Percentiles rank a stretch among this genome's conserved stretches.
Evolutionary conservation across 2,797 vertebrate genomes (phyloP).

Genomic region (Poeciliopsis gracilis): DNA sequence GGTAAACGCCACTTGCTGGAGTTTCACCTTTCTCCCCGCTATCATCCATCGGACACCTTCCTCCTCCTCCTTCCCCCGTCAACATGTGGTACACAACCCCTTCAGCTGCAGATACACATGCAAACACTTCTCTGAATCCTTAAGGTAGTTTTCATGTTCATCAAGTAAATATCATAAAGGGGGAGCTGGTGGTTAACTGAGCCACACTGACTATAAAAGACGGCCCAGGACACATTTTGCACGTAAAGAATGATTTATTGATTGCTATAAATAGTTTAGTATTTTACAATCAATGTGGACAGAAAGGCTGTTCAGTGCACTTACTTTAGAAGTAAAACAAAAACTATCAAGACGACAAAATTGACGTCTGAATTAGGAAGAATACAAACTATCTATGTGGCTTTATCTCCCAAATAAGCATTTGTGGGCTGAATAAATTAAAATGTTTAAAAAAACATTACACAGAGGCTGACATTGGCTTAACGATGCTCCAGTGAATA

Average conservation of each 20-base stretch:
- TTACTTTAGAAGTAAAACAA: not conserved
- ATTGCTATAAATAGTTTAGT: not conserved
- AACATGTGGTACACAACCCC: slow-evolving; percentile 33
- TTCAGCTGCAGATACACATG: slow-evolving; percentile 12
- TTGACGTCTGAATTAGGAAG: not conserved
- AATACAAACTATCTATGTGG: not conserved
- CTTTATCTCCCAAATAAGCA: not conserved
- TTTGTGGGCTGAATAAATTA: not conserved
- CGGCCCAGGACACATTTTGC: not conserved
- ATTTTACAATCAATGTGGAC: not conserved
- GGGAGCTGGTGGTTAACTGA: not conserved
- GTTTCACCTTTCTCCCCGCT: slow-evolving; percentile 65
- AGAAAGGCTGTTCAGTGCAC: not conserved
- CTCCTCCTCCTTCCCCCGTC: slow-evolving; percentile 16
- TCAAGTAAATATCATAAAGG: not conserved
- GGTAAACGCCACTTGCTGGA: slow-evolving; percentile 70
- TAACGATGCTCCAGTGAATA: not conserved
- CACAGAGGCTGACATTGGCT: not conserved
- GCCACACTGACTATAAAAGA: not conserved
- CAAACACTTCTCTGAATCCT: slow-evolving; percentile 8
- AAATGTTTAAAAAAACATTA: not conserved
- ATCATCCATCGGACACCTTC: slow-evolving; percentile 13
- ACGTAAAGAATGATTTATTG: not conserved
- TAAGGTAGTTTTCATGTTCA: not conserved
- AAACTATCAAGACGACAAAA: not conserved